phyloP scores from a whole-genome alignment of 2,113 vertebrate genomes.

The Etia nguti region DNA sequence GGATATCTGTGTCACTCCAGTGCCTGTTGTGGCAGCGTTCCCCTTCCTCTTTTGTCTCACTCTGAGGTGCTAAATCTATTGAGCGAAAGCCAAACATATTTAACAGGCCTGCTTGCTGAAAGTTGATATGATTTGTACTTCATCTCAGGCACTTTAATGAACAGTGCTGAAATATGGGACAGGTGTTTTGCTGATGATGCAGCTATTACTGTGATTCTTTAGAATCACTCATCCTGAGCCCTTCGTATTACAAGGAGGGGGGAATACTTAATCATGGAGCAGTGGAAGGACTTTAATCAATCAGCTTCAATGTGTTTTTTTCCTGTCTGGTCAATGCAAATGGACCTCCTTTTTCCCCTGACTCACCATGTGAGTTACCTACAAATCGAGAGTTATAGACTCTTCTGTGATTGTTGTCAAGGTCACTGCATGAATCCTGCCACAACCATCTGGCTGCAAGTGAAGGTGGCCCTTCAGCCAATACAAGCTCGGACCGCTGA shows the following conservation, averaged over 20 bases:
- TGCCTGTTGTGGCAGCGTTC: slow-evolving; percentile 11
- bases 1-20: not conserved
- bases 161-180: slow-evolving; percentile 60
- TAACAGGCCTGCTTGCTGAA: slow-evolving; percentile 1
- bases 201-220: slow-evolving; percentile 58
- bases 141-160: slow-evolving; percentile 51
- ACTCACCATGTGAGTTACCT: slow-evolving; percentile 21
- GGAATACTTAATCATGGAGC: slow-evolving; percentile 51
- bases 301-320: slow-evolving; percentile 33
- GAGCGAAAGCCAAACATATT: slow-evolving; percentile 29
- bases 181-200: slow-evolving; percentile 59
- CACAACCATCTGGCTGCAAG: slow-evolving; percentile 57
- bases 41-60: not conserved
- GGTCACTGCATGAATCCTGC: slow-evolving; percentile 47
- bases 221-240: slow-evolving; percentile 47
- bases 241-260: slow-evolving; percentile 23
- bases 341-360: not conserved
- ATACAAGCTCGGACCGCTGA: not conserved
- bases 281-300: slow-evolving; percentile 49
- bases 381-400: slow-evolving; percentile 35
- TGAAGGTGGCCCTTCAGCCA: not conserved
- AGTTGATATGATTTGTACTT: slow-evolving; percentile 57
- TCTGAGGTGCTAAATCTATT: slow-evolving; percentile 19
- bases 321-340: slow-evolving; percentile 31
- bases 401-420: slow-evolving; percentile 47